Conservation (phyloP, 2,113 vertebrate genomes). For the Pseudorasbora parva region DNA sequence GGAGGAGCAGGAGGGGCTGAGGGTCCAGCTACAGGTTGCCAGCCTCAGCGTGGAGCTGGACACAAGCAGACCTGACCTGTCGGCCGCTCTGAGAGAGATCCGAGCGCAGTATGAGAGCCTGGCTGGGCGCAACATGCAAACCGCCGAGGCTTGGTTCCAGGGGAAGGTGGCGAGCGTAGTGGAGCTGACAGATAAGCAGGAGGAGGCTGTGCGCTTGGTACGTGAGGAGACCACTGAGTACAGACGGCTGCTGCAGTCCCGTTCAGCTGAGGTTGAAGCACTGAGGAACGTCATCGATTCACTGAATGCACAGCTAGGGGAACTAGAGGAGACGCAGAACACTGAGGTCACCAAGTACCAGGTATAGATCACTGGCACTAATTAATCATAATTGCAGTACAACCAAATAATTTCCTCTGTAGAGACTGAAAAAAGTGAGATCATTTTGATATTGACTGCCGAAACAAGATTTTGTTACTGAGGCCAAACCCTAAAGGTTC, state of each 20-base stretch:
- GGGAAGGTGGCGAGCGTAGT: conserved; percentile 78
- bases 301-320: conserved; percentile 79
- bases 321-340: conserved; percentile 79
- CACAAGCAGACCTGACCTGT: conserved; percentile 76
- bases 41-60: conserved; percentile 71
- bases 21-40: conserved; percentile 73
- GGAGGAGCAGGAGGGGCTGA: conserved; percentile 75
- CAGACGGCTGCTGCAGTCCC: conserved; percentile 79
- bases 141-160: conserved; percentile 81
- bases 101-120: conserved; percentile 80
- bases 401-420: not conserved
- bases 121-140: conserved; percentile 79
- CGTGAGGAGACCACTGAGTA: conserved; percentile 85
- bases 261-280: conserved; percentile 81
- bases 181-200: conserved; percentile 78
- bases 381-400: not conserved
- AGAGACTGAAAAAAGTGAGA: not conserved
- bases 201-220: conserved; percentile 79
- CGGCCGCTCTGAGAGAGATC: conserved; percentile 78
- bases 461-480: not conserved
- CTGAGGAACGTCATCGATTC: conserved; percentile 80
- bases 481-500: not conserved
- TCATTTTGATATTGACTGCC: not conserved
- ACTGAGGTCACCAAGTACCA: conserved; percentile 81
- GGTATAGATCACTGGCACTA: conserved; percentile 65